Evolutionary conservation across 2,797 vertebrate species (phyloP), one percentile per base, ranked within the genome.

Genomic region (Emydoidea blandingii): DNA sequence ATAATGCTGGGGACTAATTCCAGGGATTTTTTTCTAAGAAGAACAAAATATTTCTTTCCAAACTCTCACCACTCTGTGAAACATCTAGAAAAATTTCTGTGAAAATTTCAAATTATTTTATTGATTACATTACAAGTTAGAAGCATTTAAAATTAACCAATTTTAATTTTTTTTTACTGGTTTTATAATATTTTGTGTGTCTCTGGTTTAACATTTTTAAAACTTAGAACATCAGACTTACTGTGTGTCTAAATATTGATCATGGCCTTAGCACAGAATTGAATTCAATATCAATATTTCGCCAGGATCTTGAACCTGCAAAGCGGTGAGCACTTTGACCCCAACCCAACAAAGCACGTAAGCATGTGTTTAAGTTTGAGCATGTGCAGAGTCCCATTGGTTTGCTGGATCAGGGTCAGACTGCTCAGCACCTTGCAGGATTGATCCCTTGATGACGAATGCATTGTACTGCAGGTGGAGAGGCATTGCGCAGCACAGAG

Each of bases 11-110:
- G 86, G 88, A 88, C 89, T 92, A 85, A 72, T 21, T 88, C 56
- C 79, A 83, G 41, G 37, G 56, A 92, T 93, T 88, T 74, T 88
- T 19, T 6, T 5, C 86, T 31, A 90, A 94, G 88, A 87, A 89
- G 5, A 72, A 72, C 19, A 41, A 92, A 93, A 81, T 79, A 3
- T 86, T 89, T 89, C 37, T 53, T 91, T 87, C 84, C 86, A 86
- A 87, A 91, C 50, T 18, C 29, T 57, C 27, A 83, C 54, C 56
- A n/a, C 29, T 74, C 79, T 88, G 88, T 62, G 2, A 91, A 90
- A 87, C 4, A 50, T 25, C 21, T 54, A 54, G 21, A 54, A 25
- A 54, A 23, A 54, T 54, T 54, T 54, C 5, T 16, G 5, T 62
- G 2, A 90, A 89, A 83, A 37, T 47, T 86, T 59, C 34, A 65